Evolutionary conservation across 92 coral and sea anemone genomes (phyloP), one percentile per base, ranked within the genome.

Genomic region (Nematostella vectensis): DNA sequence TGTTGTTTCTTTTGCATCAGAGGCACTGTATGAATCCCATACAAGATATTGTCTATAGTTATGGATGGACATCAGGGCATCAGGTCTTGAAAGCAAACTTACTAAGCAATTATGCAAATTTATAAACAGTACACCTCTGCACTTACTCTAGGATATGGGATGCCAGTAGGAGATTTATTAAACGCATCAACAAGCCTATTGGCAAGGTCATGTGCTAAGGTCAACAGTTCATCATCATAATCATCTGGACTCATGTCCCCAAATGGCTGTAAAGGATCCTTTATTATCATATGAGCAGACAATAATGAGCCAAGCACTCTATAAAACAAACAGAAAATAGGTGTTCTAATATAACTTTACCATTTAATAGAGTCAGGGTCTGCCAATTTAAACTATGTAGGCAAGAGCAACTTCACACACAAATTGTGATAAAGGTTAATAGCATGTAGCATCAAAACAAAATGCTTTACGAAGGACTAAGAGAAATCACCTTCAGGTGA

Each of bases 61-160:
- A n/a, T n/a, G n/a, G n/a, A n/a, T n/a, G n/a, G n/a, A n/a, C n/a
- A n/a, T n/a, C n/a, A n/a, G n/a, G n/a, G n/a, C n/a, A n/a, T n/a
- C n/a, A n/a, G n/a, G n/a, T n/a, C n/a, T n/a, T n/a, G n/a, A n/a
- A n/a, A n/a, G n/a, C n/a, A n/a, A n/a, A n/a, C n/a, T n/a, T n/a
- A n/a, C n/a, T n/a, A n/a, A n/a, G n/a, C n/a, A n/a, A n/a, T n/a
- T n/a, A n/a, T n/a, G n/a, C n/a, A n/a, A n/a, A n/a, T n/a, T n/a
- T n/a, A n/a, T n/a, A n/a, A n/a, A n/a, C n/a, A n/a, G n/a, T n/a
- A n/a, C n/a, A n/a, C n/a, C n/a, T n/a, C n/a, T n/a, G n/a, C n/a
- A n/a, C 96, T 74, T 48, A 91, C 98, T 85, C 98, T 91, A 12
- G 98, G 95, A 59, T 81, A 91, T 2, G 98, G 98, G 19, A 91